Evolutionary conservation across 1,140 invertebrate genomes (phyloP), one percentile per base, ranked within the genome.

Genomic region (Sycophila sp.): DNA sequence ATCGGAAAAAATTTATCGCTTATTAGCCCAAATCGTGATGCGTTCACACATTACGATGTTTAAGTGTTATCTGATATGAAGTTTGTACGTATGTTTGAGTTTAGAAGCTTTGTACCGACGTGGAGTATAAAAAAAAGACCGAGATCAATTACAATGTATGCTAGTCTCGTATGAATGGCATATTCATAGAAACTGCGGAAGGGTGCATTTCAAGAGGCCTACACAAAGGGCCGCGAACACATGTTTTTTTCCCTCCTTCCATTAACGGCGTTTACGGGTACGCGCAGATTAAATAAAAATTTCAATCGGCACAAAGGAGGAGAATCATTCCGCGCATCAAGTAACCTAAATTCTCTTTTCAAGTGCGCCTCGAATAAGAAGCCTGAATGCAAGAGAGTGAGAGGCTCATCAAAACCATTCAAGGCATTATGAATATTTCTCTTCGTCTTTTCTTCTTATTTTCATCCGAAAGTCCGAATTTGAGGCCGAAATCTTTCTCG

Each of bases 111-210:
- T 56, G 49, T 19, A 26, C 42, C 4, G 19, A 17, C 8, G 19
- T 38, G 15, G 17, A 58, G n/a, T 10, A 58, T 22, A 58, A 58
- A 26, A 64, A 56, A 56, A 56, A 59, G 30, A 5, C 3, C 45
- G 4, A 34, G 56, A 17, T 60, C 42, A 60, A 69, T 69, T 69
- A 60, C 65, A 68, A 68, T 34, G 55, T 69, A 69, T 69, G 59
- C 19, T 38, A 26, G 56, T 51, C 34, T 60, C 38, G 1, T n/a
- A 4, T 51, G 45, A 60, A 69, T 51, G 56, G 34, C 5, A 49
- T 51, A 69, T 69, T 60, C 56, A 60, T 60, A 69, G 55, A 69
- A 69, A 51, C 42, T 28, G 56, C 42, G 19, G 60, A 51, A 69
- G 66, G 56, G 66, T 67, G 34, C 56, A 30, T 69, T 69, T 51